Evolutionary conservation across 2,797 vertebrate genomes (phyloP), one percentile per base, ranked within the genome.

Genomic region (Phylloscopus collybita): DNA sequence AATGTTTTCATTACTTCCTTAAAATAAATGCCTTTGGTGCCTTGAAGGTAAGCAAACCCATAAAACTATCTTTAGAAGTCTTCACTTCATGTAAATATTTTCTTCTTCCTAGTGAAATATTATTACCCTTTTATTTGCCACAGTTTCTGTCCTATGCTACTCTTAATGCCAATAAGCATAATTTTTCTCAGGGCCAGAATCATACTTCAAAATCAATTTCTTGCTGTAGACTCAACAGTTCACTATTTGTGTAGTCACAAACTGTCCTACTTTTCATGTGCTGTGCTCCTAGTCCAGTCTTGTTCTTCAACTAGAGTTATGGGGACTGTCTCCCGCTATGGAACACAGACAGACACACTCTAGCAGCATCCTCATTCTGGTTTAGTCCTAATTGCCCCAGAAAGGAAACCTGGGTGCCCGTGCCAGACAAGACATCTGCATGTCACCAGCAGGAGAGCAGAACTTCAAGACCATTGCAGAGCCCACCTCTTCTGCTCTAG

Each of bases 1-100:
- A 86, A 94, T 92, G 71, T 80, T 79, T 92, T 70, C 66, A 64
- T 92, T 94, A 54, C 34, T 91, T 74, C 49, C 34, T 82, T 93
- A 85, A 95, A 96, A 91, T 83, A 93, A 92, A 92, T 66, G 18
- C 22, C n/a, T 88, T 92, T 82, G 30, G 40, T 90, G 44, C 91
- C 80, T 84, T 91, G 73, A 93, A 95, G 81, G 86, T 89, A 91
- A 80, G 64, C 14, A 92, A 91, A 92, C 73, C 44, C 59, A 47
- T 87, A 92, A 88, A 95, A 69, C 56, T 91, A 81, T 81, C 32
- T 83, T 86, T 88, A 80, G 65, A 92, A 88, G 19, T n/a, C 51
- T 90, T 93, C 45, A 69, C 13, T 0, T 0, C 40, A n/a, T 71
- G 67, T 67, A 89, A 80, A 62, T 80, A 76, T 93, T 94, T 94